phyloP scores from a whole-genome alignment of 2,888 invertebrate species.

The Anoncus sp. region DNA sequence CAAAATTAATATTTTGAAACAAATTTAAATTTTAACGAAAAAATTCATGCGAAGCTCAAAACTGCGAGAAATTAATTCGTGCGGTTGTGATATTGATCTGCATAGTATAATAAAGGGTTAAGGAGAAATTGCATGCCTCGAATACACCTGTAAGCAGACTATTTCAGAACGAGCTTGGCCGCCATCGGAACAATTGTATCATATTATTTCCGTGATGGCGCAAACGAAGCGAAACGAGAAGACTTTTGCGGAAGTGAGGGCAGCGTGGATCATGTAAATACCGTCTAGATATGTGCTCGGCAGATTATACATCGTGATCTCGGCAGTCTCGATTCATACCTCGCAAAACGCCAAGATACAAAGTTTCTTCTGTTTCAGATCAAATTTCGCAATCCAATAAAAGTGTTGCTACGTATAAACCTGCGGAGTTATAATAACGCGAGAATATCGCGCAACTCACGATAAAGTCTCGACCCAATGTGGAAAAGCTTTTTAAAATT shows the following conservation, averaged over 20 bases:
- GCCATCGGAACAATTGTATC: conserved; percentile 5
- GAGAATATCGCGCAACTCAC: conserved; percentile 13
- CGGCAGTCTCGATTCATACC: background rate
- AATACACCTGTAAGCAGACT: background rate
- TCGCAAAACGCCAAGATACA: conserved; percentile 4
- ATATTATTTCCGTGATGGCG: conserved; percentile 40
- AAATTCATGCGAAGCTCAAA: background rate
- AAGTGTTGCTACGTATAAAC: conserved; percentile 4
- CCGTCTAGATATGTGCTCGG: conserved; percentile 2
- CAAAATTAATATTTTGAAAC: background rate
- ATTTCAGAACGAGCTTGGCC: background rate
- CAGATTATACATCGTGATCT: conserved; percentile 23
- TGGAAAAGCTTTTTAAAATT: conserved; percentile 17
- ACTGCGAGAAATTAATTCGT: too few species aligned
- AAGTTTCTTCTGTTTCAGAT: conserved; percentile 16
- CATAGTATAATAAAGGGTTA: too few species aligned
- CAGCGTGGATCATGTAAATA: conserved; percentile 19
- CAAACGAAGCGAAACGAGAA: conserved; percentile 38
- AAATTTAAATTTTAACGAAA: background rate
- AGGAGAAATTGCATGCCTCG: too few species aligned
- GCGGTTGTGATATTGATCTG: too few species aligned
- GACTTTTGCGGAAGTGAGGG: conserved; percentile 32
- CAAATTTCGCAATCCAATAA: conserved; percentile 19
- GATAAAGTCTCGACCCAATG: conserved; percentile 11
- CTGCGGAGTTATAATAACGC: background rate